Conservation (phyloP, 2,113 vertebrate genomes). For the Psammodynastes pulverulentus region DNA sequence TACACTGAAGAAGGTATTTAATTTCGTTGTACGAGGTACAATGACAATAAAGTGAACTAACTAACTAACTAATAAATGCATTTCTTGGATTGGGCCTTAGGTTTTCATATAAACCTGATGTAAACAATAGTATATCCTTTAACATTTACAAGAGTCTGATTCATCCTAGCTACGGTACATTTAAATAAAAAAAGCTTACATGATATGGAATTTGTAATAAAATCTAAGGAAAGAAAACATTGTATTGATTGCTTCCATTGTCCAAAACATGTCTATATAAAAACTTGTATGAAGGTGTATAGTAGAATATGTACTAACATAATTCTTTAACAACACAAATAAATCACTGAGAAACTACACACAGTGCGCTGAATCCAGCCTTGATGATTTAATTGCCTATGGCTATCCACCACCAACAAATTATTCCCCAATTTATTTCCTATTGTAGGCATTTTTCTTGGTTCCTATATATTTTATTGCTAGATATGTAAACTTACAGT, state of each 20-base stretch:
- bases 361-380: slow-evolving; percentile 49
- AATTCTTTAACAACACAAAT: slow-evolving; percentile 66
- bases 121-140: slow-evolving; percentile 43
- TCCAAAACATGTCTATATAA: slow-evolving; percentile 76
- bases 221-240: slow-evolving; percentile 79
- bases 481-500: not conserved
- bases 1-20: no score
- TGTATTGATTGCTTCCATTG: slow-evolving; percentile 75
- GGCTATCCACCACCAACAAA: slow-evolving; percentile 29
- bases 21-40: no score
- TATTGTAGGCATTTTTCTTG: not conserved
- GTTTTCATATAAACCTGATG: slow-evolving; percentile 41
- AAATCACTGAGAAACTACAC: slow-evolving; percentile 56
- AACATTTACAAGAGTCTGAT: slow-evolving; percentile 59
- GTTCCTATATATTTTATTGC: not conserved
- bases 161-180: slow-evolving; percentile 38
- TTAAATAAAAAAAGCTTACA: slow-evolving; percentile 56
- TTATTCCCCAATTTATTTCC: not conserved
- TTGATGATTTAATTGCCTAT: slow-evolving; percentile 33
- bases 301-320: slow-evolving; percentile 70
- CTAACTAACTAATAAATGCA: not conserved
- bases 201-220: slow-evolving; percentile 61
- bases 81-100: not conserved
- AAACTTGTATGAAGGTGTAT: slow-evolving; percentile 74
- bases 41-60: no score